Evolutionary conservation across 2,888 invertebrate genomes (phyloP).

Genomic region (Hirtodrosophila cameraria): DNA sequence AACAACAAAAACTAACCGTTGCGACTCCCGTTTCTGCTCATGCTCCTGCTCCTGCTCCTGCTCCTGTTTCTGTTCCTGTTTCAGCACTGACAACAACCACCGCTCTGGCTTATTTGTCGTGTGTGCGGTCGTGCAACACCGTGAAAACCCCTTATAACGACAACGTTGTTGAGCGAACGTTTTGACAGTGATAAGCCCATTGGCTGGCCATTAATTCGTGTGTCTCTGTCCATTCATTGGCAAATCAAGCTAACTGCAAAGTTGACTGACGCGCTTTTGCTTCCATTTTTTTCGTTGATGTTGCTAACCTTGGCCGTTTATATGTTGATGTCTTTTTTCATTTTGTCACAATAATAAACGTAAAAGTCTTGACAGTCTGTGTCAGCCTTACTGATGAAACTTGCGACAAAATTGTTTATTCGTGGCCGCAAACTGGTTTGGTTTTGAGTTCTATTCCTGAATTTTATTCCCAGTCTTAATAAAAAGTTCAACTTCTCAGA

Average conservation of each 20-base stretch:
- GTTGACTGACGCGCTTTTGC: conserved; percentile 7
- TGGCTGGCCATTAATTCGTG: conserved; percentile 51
- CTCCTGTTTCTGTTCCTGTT: neutral
- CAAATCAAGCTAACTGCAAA: conserved; percentile 23
- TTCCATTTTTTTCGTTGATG: conserved; percentile 15
- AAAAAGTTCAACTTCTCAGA: too few species aligned
- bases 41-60: too few species aligned
- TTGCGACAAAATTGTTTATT: too few species aligned
- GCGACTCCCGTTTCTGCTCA: too few species aligned
- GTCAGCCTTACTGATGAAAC: too few species aligned
- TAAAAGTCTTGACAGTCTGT: too few species aligned
- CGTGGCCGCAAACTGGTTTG: too few species aligned
- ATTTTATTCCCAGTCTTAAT: too few species aligned
- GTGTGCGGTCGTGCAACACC: conserved; percentile 27
- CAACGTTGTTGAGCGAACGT: conserved; percentile 19
- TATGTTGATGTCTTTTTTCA: too few species aligned
- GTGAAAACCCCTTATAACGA: conserved; percentile 8
- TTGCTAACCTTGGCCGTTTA: neutral
- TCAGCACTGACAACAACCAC: neutral
- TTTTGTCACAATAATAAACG: too few species aligned
- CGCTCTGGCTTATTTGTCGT: conserved; percentile 26
- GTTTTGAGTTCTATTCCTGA: too few species aligned
- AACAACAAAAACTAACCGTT: conserved; percentile 10
- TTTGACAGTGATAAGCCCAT: conserved; percentile 62
- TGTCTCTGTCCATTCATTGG: conserved; percentile 22